Evolutionary conservation across 1,140 invertebrate species (phyloP).

Genomic region (Zeugodacus cucurbitae): DNA sequence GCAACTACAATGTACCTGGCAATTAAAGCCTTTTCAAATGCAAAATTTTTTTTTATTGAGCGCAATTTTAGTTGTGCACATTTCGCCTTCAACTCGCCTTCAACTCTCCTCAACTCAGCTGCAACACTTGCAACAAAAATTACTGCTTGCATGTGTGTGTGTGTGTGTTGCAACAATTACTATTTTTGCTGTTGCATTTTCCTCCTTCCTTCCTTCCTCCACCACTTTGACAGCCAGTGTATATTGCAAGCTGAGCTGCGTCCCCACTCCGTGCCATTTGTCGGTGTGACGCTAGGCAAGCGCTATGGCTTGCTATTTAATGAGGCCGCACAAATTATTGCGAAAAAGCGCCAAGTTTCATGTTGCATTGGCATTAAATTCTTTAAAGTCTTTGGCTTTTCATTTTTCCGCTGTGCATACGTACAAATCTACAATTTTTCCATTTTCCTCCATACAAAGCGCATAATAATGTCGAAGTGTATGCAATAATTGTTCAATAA

Average conservation of each 20-base stretch:
- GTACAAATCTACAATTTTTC: neutral
- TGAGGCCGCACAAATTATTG: slow-evolving; percentile 34
- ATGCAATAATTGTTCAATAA: neutral
- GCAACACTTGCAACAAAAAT: neutral
- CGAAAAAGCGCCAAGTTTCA: slow-evolving; percentile 19
- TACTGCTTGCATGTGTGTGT: neutral
- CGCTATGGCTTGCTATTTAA: slow-evolving; percentile 33
- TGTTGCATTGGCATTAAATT: slow-evolving; percentile 30
- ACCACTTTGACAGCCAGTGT: neutral
- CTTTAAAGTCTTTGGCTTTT: neutral
- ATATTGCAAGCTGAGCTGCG: neutral
- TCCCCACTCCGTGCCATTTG: neutral
- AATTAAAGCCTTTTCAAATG: neutral
- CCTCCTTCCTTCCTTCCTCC: neutral
- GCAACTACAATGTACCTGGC: neutral
- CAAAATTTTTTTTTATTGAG: neutral
- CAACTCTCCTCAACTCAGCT: neutral
- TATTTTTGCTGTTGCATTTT: neutral
- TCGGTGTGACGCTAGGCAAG: neutral
- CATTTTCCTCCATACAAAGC: neutral
- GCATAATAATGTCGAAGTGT: neutral
- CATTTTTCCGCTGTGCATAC: neutral
- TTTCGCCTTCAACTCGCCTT: neutral
- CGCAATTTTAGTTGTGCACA: neutral
- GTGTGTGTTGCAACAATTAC: neutral